Base-by-base conservation (phyloP, 2,888 invertebrate species). In the Patella caerulea region DNA sequence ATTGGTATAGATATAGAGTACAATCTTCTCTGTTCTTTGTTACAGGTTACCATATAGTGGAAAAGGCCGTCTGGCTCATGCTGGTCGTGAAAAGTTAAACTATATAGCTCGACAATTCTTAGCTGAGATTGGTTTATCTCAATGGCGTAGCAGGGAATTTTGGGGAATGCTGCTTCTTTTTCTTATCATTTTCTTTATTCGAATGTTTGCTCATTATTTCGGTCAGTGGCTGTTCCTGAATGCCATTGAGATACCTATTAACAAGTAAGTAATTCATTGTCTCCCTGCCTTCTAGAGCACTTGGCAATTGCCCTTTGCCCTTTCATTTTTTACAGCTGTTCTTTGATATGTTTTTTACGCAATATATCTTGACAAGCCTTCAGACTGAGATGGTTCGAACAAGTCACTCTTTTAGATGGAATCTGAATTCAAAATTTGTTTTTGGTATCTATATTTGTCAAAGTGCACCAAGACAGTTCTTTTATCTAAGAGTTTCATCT, bases 101-200 rank as follows among this genome's bases (percentile, higher is more conserved):
- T 91, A 90, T 83, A 84, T 91, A 12, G 81, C 84, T 0, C 87
- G 90, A 0, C 88, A 88, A 86, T 86, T 91, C 75, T 73, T 90
- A 73, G 86, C 90, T 0, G 91, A 91, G 82, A 83, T 91, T 17
- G 91, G 91, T 2, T 79, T 90, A 70, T 88, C 90, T 3, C 88
- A 90, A 84, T 91, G 91, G 90, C 79, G 90, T 7, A 88, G 88
- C 79, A 71, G 88, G 34, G 90, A 91, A 78, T 91, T 91, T 87
- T 91, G 91, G 91, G 87, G 86, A 24, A 90, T 90, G 90, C 74
- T 91, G 72, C 78, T 90, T 71, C 84, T 91, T 84, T 86, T 91
- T 74, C 82, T 88, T 52, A 75, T 90, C 54, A 83, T 87, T 24
- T 91, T 90, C 85, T 91, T 90, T 86, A 75, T 90, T 34, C 79